Conservation (phyloP, 92 coral and sea anemone genomes). For the Desmophyllum pertusum region DNA sequence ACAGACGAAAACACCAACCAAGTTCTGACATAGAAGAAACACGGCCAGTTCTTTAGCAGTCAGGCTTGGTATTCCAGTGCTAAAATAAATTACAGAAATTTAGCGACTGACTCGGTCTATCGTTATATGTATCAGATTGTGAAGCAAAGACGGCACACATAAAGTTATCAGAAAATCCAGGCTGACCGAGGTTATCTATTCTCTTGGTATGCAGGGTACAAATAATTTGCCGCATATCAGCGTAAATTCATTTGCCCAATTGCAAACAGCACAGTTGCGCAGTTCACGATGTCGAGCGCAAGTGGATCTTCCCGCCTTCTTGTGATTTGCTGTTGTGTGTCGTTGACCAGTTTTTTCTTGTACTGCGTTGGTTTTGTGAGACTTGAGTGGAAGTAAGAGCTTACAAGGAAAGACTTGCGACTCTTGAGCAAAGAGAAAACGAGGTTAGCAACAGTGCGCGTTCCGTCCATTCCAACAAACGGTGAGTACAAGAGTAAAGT, state of each 20-base stretch:
- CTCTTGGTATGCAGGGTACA: too few relatives aligned
- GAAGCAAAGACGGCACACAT: too few relatives aligned
- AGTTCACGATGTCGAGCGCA: conserved; percentile 6
- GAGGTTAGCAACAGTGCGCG: background rate
- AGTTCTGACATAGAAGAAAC: too few relatives aligned
- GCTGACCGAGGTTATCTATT: background rate
- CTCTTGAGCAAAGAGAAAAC: background rate
- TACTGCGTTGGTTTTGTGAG: conserved; percentile 8
- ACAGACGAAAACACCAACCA: too few relatives aligned
- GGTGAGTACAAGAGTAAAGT: background rate
- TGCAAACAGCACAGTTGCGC: background rate
- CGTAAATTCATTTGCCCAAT: background rate
- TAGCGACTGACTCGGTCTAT: too few relatives aligned
- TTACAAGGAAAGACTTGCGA: background rate
- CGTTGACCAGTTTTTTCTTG: background rate
- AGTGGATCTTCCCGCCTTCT: conserved; percentile 13
- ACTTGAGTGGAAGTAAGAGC: conserved; percentile 1
- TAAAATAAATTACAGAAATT: too few relatives aligned
- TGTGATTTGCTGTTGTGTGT: conserved; percentile 5
- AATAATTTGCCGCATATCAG: background rate
- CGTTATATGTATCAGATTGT: too few relatives aligned
- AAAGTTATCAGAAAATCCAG: background rate
- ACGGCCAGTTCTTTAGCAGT: too few relatives aligned
- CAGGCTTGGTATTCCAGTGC: too few relatives aligned
- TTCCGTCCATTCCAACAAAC: background rate